Base-by-base conservation (phyloP, 1,140 invertebrate genomes). In the Drosophila parvula region DNA sequence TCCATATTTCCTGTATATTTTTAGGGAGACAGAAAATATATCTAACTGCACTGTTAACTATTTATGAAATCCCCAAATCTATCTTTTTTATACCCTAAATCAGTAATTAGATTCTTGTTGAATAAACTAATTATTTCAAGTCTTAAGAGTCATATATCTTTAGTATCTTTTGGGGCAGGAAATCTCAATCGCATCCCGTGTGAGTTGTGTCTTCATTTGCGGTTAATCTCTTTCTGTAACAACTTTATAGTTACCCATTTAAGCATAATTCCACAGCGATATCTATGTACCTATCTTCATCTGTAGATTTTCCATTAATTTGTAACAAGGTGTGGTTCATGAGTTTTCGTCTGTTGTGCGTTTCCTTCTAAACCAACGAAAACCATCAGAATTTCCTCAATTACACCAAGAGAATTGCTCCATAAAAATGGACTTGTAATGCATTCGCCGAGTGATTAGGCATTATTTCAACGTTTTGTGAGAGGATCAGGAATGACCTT, bases 361-460 rank as follows among this genome's bases (percentile, higher is more conserved):
- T 70, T 71, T 71, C 14, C 68, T 73, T 58, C 67, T 45, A 58
- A 59, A 28, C 55, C 68, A 51, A 34, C 63, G 32, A 56, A 68
- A 68, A 22, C 51, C 65, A 58, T 71, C 34, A 50, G 65, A 44
- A 36, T 50, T 71, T 73, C 69, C 69, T 73, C 67, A 73, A 73
- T 71, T 71, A 71, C 7, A 38, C 5, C 0, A 59, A 73, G 56
- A 53, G 22, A 51, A 73, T 70, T 61, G 68, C 68, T 51, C 70
- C 68, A 61, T 50, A 71, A 73, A 71, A 59, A 40, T 60, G 56
- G 36, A 12, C 22, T 41, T 71, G 51, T 59, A 73, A 41, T 71
- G 69, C 69, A 68, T 34, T 41, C 11, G 36, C 45, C 32, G 16
- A 36, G 48, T 73, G 69, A 73, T 71, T 30, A 14, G 53, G 68